Percentiles rank a stretch among this genome's conserved stretches.
phyloP scores from a whole-genome alignment of 2,888 invertebrate species.

The Cantharis rustica region DNA sequence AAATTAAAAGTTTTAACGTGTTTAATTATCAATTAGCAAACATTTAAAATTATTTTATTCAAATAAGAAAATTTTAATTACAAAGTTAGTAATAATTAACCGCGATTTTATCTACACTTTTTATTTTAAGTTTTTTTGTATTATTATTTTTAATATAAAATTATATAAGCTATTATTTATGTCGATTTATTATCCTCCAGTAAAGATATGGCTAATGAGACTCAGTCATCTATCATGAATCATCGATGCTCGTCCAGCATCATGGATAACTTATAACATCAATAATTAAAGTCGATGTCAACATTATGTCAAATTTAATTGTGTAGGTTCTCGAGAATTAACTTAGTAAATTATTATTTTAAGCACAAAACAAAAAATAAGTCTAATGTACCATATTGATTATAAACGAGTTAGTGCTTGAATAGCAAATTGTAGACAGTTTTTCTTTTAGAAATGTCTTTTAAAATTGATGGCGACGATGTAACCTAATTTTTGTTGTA shows the following conservation, averaged over 20 bases:
- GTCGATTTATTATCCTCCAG: neutral
- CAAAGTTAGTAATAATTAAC: no score
- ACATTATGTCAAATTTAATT: neutral
- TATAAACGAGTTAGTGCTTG: no score
- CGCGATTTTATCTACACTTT: no score
- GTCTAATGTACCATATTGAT: no score
- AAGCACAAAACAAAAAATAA: neutral
- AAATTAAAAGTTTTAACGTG: no score
- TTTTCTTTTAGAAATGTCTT: no score
- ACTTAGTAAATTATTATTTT: neutral
- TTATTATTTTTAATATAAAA: neutral
- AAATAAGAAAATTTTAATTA: no score
- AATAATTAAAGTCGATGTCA: neutral
- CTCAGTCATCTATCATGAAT: neutral
- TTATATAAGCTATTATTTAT: neutral
- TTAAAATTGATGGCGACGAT: neutral
- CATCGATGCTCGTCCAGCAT: neutral
- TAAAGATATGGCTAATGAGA: neutral
- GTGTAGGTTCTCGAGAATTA: neutral
- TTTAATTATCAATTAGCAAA: no score
- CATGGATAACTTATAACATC: neutral
- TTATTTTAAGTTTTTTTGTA: neutral
- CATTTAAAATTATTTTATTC: no score
- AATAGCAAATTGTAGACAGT: no score
- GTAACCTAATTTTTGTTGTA: neutral